These are phyloP conservation scores for Phataginus tricuspis DNA, from an alignment of 2,797 vertebrate genomes.

Conservation along the genomic window DNA sequence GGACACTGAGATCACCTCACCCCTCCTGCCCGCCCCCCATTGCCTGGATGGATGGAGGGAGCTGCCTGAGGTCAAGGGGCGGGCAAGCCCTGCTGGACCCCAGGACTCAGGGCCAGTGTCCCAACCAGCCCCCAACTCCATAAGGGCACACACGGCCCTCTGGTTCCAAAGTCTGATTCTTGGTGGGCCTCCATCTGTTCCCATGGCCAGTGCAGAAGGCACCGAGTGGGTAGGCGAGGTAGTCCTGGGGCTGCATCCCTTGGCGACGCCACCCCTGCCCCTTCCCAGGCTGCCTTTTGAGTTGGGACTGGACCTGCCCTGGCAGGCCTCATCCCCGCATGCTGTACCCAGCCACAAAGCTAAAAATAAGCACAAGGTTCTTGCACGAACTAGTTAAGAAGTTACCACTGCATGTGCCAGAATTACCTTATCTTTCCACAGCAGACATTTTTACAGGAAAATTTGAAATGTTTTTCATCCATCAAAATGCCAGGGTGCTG, in stretches of 20 bases:
- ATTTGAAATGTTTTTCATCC: conserved; percentile 59
- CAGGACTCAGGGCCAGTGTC: background rate
- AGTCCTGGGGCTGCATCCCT: rapidly evolving
- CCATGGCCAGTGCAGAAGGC: rapidly evolving
- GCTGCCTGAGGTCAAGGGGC: background rate
- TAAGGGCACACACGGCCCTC: rapidly evolving
- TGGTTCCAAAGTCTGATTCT: background rate
- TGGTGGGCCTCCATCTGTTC: background rate
- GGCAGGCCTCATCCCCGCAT: background rate
- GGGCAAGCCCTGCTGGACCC: background rate
- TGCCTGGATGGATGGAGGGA: background rate
- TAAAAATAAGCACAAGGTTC: background rate
- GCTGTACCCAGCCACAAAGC: background rate
- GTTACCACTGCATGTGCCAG: background rate
- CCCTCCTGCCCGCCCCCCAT: too few species aligned
- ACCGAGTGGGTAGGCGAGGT: background rate
- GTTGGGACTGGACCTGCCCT: background rate
- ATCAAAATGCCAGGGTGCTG: background rate
- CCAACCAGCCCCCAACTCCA: too few species aligned
- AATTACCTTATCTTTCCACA: conserved; percentile 72
- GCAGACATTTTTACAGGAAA: conserved; percentile 70
- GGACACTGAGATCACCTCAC: background rate
- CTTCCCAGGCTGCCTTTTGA: background rate
- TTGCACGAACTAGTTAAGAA: conserved; percentile 38
- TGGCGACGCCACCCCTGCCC: background rate